phyloP scores from a whole-genome alignment of 2,797 vertebrate species.

The Phrynocephalus guinanensis region DNA sequence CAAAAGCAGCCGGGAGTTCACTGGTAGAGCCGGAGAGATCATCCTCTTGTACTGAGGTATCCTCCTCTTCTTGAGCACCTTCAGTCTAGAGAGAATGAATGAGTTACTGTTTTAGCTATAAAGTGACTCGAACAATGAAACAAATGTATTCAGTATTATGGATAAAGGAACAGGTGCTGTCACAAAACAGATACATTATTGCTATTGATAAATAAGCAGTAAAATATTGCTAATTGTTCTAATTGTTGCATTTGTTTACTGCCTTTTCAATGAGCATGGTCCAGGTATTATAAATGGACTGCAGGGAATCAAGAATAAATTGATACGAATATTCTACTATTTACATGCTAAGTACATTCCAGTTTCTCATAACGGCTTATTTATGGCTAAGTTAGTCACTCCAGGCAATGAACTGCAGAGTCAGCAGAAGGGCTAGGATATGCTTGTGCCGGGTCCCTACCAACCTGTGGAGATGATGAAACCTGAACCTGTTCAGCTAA shows the following conservation, averaged over 20 bases:
- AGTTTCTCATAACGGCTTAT: neutral
- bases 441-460: neutral
- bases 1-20: constrained; percentile 85
- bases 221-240: neutral
- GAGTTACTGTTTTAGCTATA: constrained; percentile 29
- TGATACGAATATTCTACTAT: neutral
- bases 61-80: constrained; percentile 83
- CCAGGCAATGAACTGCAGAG: no score
- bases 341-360: neutral
- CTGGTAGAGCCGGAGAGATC: constrained; percentile 85
- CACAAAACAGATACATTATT: no score
- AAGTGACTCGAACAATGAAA: constrained; percentile 8
- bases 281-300: neutral
- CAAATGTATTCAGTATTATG: constrained; percentile 8
- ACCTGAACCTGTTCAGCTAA: neutral
- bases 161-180: constrained; percentile 4
- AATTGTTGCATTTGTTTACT: neutral
- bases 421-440: no score
- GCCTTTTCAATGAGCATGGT: neutral
- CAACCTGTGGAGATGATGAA: neutral
- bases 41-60: constrained; percentile 82
- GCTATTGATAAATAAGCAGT: neutral
- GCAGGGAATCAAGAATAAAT: neutral
- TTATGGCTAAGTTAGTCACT: neutral
- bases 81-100: constrained; percentile 76